Percentiles rank a stretch among this genome's conserved stretches.
Evolutionary conservation across 2,797 vertebrate species (phyloP).

Genomic region (Malacoraja senta): DNA sequence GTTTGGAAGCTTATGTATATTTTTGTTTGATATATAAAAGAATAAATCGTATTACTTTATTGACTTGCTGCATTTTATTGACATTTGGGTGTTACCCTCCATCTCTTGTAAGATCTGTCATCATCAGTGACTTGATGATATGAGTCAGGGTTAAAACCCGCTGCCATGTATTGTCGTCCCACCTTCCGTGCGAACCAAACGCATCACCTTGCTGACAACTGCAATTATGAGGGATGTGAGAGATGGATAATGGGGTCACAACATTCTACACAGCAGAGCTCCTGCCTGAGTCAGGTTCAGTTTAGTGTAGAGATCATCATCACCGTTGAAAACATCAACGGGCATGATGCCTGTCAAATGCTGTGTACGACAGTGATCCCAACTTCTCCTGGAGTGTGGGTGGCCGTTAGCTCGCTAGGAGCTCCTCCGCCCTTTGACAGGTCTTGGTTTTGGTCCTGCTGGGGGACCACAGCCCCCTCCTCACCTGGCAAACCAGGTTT

Average conservation of each 20-base stretch:
- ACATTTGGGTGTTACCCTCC: background rate
- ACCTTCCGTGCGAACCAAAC: background rate
- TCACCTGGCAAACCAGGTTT: too few species aligned
- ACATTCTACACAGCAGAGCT: background rate
- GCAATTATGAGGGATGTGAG: background rate
- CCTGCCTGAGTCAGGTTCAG: too few species aligned
- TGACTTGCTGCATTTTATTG: background rate
- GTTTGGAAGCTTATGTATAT: slow-evolving; percentile 31
- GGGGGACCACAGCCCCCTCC: too few species aligned
- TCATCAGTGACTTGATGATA: background rate
- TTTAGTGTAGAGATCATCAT: too few species aligned
- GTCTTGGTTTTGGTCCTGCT: too few species aligned
- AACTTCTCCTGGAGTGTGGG: too few species aligned
- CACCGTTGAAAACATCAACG: too few species aligned
- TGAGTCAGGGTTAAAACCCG: background rate
- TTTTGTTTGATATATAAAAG: slow-evolving; percentile 16
- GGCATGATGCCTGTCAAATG: too few species aligned
- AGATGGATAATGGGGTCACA: background rate
- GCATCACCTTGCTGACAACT: background rate
- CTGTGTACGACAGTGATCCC: too few species aligned
- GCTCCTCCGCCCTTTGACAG: too few species aligned
- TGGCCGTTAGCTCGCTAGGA: too few species aligned
- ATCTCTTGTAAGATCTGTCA: too few species aligned
- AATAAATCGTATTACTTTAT: slow-evolving; percentile 11
- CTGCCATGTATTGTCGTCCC: background rate